A percentile compares a stretch with the other conserved stretches of the same genome.
These are phyloP conservation scores for Tetramorium alpestre DNA, from an alignment of 1,140 invertebrate species.

Conservation along the genomic window DNA sequence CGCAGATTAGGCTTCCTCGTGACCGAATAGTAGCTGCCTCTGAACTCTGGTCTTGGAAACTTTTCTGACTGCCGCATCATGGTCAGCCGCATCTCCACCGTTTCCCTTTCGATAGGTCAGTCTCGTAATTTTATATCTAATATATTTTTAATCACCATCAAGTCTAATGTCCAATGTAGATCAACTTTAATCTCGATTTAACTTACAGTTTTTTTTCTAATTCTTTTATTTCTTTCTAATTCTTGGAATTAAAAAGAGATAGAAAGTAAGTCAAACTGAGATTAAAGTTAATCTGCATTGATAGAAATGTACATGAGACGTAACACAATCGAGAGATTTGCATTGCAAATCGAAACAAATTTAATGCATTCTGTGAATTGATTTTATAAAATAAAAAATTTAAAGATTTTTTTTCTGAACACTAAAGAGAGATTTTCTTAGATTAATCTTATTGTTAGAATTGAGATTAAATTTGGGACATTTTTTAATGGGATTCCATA, in stretches of 20 bases:
- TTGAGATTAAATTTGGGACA: neutral
- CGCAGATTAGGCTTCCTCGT: conserved; percentile 48
- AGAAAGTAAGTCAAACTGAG: too few relatives aligned
- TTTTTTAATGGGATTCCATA: neutral
- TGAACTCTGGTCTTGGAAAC: neutral
- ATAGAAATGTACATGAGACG: too few relatives aligned
- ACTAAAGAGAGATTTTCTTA: neutral
- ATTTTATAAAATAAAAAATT: neutral
- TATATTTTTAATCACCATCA: too few relatives aligned
- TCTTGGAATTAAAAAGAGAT: too few relatives aligned
- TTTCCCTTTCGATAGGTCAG: conserved; percentile 68
- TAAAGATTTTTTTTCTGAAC: neutral
- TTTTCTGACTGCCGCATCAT: conserved; percentile 31
- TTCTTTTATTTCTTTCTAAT: too few relatives aligned
- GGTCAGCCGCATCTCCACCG: conserved; percentile 65
- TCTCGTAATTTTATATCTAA: neutral
- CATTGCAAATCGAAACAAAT: neutral
- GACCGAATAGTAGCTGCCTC: neutral
- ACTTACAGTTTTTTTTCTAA: too few relatives aligned
- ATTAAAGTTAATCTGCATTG: too few relatives aligned
- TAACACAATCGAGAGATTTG: neutral
- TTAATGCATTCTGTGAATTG: neutral
- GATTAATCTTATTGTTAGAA: neutral
- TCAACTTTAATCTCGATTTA: too few relatives aligned
- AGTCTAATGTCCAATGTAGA: too few relatives aligned